Percentiles rank a stretch among this genome's conserved stretches.
Conservation (phyloP, 1,140 invertebrate species). For the Drosophila lacertosa region DNA sequence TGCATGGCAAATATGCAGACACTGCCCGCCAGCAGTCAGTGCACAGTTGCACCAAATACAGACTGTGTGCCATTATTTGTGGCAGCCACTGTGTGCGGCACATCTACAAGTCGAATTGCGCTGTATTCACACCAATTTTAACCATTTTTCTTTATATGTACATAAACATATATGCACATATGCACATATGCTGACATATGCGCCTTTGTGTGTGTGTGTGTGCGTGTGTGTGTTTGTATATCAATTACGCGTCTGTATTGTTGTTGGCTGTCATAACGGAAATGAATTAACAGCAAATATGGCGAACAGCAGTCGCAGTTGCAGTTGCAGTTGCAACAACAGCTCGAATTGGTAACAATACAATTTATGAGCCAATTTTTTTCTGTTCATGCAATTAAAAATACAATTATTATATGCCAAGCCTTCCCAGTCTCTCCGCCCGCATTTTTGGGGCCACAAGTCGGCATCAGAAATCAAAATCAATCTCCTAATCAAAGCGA, state of each 20-base stretch:
- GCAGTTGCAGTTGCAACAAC: slow-evolving; percentile 11
- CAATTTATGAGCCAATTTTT: slow-evolving; percentile 65
- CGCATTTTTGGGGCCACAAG: neutral
- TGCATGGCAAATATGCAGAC: slow-evolving; percentile 61
- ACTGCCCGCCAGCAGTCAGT: slow-evolving; percentile 23
- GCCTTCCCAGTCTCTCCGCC: neutral
- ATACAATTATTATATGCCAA: slow-evolving; percentile 60
- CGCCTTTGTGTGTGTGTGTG: slow-evolving; percentile 24
- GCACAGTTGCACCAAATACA: neutral
- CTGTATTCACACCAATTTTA: slow-evolving; percentile 41
- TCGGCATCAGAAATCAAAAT: slow-evolving; percentile 44
- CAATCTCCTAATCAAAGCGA: slow-evolving; percentile 76
- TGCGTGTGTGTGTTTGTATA: slow-evolving; percentile 67
- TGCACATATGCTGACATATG: slow-evolving; percentile 16
- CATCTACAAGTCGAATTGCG: slow-evolving; percentile 27
- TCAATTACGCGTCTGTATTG: slow-evolving; percentile 61
- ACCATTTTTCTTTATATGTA: slow-evolving; percentile 50
- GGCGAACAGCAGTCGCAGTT: slow-evolving; percentile 19
- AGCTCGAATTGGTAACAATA: slow-evolving; percentile 16
- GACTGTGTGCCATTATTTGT: neutral
- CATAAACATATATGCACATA: slow-evolving; percentile 19
- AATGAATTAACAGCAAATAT: slow-evolving; percentile 80
- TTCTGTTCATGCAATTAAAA: slow-evolving; percentile 60
- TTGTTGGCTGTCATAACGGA: slow-evolving; percentile 70
- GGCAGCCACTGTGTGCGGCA: slow-evolving; percentile 44